Base-by-base conservation (phyloP, 2,113 vertebrate species). In the Morone saxatilis region DNA sequence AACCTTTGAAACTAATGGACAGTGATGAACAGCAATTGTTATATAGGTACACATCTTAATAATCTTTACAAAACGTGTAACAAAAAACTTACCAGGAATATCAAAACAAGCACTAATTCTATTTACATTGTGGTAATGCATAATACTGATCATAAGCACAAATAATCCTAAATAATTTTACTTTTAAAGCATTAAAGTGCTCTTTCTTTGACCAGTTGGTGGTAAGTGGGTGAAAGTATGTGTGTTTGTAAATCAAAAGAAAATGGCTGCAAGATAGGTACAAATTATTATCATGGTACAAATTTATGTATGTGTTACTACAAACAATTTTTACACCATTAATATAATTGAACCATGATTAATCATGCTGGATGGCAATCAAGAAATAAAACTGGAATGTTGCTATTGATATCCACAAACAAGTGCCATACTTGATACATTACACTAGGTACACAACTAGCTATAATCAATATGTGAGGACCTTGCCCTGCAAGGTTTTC, bases 131-230 rank as follows among this genome's bases (percentile, higher is more conserved):
- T 65, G 59, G 83, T 92, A 84, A 85, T 36, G 76, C 7, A 91
- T 95, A 96, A 96, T 96, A 95, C 96, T 96, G 96, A 95, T 40
- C n/a, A 93, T 86, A 94, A 94, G 89, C 90, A 91, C 31, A 14
- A 54, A 48, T 83, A 82, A 83, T 25, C n/a, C 83, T 78, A 81
- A 88, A 92, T 81, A 36, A 16, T 3, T 61, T 70, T 9, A 81
- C 71, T 66, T 75, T 88, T 79, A 93, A 94, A 94, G 94, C 94
- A 87, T 89, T 95, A 76, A 95, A 94, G 96, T 93, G 95, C 95
- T 95, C 88, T 72, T 71, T 88, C 19, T 67, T 69, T 86, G 7
- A 20, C 80, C 85, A 86, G 54, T 87, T 85, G 41, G 57, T 80
- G 62, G 38, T 73, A 51, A 70, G 69, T 73, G 65, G 60, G 25